These are phyloP conservation scores for Anomalospiza imberbis DNA, from an alignment of 2,797 vertebrate genomes.

Conservation along the genomic window DNA sequence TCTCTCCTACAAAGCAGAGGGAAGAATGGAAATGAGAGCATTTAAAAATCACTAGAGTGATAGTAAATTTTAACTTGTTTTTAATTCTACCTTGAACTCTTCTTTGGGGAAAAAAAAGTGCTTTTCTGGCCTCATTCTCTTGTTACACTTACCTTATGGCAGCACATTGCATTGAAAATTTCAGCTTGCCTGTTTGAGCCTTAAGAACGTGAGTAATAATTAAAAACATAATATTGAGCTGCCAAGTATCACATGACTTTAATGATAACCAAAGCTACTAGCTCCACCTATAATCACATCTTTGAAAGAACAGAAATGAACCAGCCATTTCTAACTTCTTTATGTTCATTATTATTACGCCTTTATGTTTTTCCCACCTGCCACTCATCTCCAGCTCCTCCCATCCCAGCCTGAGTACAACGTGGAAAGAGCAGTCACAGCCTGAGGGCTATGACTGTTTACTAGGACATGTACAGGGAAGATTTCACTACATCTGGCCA, in stretches of 20 bases:
- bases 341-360: neutral
- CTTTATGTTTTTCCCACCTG: neutral
- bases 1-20: neutral
- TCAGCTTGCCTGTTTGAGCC: neutral
- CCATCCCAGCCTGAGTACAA: neutral
- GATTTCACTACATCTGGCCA: neutral
- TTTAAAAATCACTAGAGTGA: neutral
- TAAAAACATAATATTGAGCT: neutral
- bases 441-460: neutral
- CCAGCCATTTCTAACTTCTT: neutral
- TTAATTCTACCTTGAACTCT: neutral
- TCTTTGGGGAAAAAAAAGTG: accelerated
- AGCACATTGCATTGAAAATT: neutral
- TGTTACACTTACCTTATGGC: neutral
- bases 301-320: neutral
- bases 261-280: neutral
- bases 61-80: neutral
- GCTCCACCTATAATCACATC: neutral
- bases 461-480: neutral
- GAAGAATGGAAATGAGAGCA: neutral
- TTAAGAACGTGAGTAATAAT: neutral
- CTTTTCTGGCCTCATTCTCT: neutral
- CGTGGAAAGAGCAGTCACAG: neutral
- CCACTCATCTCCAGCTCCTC: neutral
- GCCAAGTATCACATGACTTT: neutral